Base-by-base conservation (phyloP, 2,113 vertebrate species). In the Spermophilus dauricus region DNA sequence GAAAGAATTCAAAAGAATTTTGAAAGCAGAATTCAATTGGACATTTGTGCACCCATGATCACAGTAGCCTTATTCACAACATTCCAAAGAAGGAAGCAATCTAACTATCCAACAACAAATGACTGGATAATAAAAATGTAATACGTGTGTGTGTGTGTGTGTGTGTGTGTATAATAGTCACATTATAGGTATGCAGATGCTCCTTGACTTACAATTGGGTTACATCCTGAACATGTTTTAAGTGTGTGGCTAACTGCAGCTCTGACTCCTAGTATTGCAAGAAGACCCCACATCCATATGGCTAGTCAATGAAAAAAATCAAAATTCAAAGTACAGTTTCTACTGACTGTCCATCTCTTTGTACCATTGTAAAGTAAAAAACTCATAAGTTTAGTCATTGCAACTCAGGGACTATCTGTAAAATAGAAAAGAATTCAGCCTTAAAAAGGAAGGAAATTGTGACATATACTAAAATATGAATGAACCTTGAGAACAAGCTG, bases 381-480 rank as follows among this genome's bases (percentile, higher is more conserved):
- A 51, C 51, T 51, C 51, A 12, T 51, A 51, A 0, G 51, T 51
- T 51, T 51, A 51, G 51, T 51, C 51, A 51, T 14, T 51, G 51
- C 51, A 51, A 51, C 51, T 51, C 51, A 51, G 51, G 51, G 51
- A 51, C 51, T 51, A 51, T 51, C 51, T 51, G 3, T 51, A 51
- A 51, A 51, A 51, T 51, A 51, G 51, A 51, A 51, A 51, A 14
- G 51, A 13, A 51, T 51, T 51, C 51, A 51, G 51, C 51, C 51
- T 51, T 73, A 56, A 91, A 90, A 88, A 82, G 24, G 69, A 37
- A 91, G 77, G 42, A 76, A 90, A 86, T 51, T 39, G 48, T 67
- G 65, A 67, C 34, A 80, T 39, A 65, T 32, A 30, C 30, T 69
- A 61, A 39, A 84, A 56, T 30, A 89, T 39, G n/a, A 37, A 84